A percentile compares a stretch with the other conserved stretches of the same genome.
Conservation (phyloP, 2,888 invertebrate genomes). For the Tuberolachnus salignus region DNA sequence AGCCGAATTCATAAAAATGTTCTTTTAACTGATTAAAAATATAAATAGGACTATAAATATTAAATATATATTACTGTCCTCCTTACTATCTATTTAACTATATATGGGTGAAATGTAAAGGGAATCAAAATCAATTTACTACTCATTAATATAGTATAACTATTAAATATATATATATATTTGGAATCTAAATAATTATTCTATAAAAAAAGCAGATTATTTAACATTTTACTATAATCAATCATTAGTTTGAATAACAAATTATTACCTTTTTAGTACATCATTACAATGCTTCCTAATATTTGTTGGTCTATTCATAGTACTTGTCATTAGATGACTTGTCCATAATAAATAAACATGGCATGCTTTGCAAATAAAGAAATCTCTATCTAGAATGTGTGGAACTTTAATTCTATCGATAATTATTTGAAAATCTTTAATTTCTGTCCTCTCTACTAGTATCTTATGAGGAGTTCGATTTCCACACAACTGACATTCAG, state of each 20-base stretch:
- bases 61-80: too few relatives aligned
- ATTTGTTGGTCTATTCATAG: not conserved
- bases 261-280: not conserved
- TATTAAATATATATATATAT: too few relatives aligned
- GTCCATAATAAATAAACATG: constrained; percentile 74
- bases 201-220: too few relatives aligned
- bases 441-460: not conserved
- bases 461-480: not conserved
- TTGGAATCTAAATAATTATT: too few relatives aligned
- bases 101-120: too few relatives aligned
- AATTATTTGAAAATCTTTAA: not conserved
- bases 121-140: too few relatives aligned
- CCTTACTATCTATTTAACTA: too few relatives aligned
- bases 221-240: too few relatives aligned
- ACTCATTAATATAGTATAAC: too few relatives aligned
- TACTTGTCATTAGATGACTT: not conserved
- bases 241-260: not conserved
- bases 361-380: constrained; percentile 82
- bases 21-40: too few relatives aligned
- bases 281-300: not conserved
- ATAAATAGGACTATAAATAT: too few relatives aligned
- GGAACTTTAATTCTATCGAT: constrained; percentile 68
- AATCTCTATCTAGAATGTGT: constrained; percentile 71
- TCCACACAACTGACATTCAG: constrained; percentile 25
- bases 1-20: too few relatives aligned